A percentile compares a stretch with the other conserved stretches of the same genome.
Conservation (phyloP, 2,888 invertebrate genomes). For the Eudemis profundana region DNA sequence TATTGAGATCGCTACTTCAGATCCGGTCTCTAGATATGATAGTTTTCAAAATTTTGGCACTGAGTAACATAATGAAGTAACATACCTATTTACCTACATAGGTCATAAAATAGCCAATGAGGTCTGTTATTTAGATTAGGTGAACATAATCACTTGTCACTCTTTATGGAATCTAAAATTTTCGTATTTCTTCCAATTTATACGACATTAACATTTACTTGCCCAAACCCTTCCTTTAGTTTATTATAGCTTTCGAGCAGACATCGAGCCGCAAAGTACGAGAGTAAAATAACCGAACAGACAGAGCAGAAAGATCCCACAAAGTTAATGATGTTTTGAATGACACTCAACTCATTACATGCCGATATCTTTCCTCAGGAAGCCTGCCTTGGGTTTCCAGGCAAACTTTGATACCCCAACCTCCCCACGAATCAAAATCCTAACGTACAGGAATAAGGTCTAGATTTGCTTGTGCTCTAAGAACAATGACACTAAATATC, state of each 20-base stretch:
- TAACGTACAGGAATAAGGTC: constrained; percentile 40
- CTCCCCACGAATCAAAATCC: constrained; percentile 48
- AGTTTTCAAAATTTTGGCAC: too few species aligned
- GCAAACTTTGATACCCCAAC: constrained; percentile 57
- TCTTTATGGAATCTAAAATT: too few species aligned
- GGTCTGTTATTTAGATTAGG: too few species aligned
- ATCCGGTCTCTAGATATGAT: too few species aligned
- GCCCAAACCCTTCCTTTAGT: background rate
- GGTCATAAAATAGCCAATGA: too few species aligned
- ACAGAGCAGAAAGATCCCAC: constrained; percentile 57
- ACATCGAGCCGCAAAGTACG: background rate
- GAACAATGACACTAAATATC: constrained; percentile 73
- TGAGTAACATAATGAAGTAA: too few species aligned
- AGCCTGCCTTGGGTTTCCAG: constrained; percentile 62
- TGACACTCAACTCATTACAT: constrained; percentile 80
- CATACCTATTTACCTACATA: background rate
- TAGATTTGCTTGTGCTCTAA: constrained; percentile 45
- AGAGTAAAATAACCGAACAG: constrained; percentile 47
- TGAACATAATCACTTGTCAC: too few species aligned
- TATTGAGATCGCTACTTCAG: too few species aligned
- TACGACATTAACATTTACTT: too few species aligned
- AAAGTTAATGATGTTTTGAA: constrained; percentile 80
- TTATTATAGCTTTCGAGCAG: background rate
- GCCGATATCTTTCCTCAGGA: constrained; percentile 78
- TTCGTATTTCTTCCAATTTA: too few species aligned